phyloP scores from a whole-genome alignment of 2,113 vertebrate species.

The Ibidorhyncha struthersii region DNA sequence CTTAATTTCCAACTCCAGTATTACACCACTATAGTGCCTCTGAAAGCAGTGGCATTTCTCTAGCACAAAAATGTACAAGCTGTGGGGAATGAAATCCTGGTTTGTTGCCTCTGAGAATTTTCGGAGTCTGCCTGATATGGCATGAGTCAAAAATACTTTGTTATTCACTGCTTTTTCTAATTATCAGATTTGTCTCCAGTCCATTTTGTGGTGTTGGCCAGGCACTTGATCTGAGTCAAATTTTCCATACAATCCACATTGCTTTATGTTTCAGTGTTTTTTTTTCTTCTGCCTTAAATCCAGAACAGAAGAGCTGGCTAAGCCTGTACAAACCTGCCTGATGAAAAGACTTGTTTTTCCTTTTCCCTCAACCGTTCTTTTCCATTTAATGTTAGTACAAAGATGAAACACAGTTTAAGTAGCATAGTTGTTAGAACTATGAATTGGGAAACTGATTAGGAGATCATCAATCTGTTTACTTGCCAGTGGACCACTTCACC shows the following conservation, averaged over 20 bases:
- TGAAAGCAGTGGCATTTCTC: neutral
- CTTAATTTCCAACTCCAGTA: neutral
- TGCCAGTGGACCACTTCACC: neutral
- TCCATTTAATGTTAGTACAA: constrained; percentile 3
- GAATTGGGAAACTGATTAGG: neutral
- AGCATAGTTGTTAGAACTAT: neutral
- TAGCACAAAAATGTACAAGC: neutral
- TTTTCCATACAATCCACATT: constrained; percentile 76
- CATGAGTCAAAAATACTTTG: constrained; percentile 77
- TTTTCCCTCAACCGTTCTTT: constrained; percentile 24
- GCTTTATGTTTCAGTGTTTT: constrained; percentile 54
- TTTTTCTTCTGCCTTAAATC: constrained; percentile 50
- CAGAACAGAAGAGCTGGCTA: constrained; percentile 53
- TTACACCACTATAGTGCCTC: neutral
- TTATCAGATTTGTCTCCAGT: constrained; percentile 80
- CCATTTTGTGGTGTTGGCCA: constrained; percentile 79
- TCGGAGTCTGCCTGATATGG: constrained; percentile 71
- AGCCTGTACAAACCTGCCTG: constrained; percentile 71
- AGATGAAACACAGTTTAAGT: neutral
- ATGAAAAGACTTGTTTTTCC: constrained; percentile 41
- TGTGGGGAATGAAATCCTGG: constrained; percentile 13
- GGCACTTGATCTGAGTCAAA: constrained; percentile 68
- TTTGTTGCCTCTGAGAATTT: constrained; percentile 35
- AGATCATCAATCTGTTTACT: neutral
- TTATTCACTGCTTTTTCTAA: constrained; percentile 78